phyloP scores from a whole-genome alignment of 2,888 invertebrate genomes.

The Acronicta aceris region DNA sequence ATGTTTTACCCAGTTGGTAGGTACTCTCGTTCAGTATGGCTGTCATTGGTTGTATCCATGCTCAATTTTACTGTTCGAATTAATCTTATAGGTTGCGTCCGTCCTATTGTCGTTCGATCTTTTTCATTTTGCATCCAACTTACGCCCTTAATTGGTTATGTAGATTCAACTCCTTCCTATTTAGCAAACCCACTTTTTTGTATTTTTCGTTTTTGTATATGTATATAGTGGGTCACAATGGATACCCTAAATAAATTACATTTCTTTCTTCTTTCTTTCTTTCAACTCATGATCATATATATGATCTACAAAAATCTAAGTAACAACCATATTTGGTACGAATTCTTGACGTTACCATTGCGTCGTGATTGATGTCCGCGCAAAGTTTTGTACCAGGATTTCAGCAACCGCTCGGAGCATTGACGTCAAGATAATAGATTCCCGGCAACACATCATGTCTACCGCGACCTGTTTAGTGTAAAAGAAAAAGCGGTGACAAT shows the following conservation, averaged over 20 bases:
- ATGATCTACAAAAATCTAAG: too few relatives aligned
- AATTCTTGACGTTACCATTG: too few relatives aligned
- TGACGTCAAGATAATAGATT: slow-evolving; percentile 26
- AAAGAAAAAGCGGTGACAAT: slow-evolving; percentile 48
- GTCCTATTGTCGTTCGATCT: background rate
- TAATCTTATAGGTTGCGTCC: background rate
- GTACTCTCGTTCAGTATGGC: slow-evolving; percentile 1
- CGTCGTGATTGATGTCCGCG: background rate
- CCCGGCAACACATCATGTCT: slow-evolving; percentile 14
- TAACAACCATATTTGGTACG: too few relatives aligned
- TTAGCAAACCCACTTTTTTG: too few relatives aligned
- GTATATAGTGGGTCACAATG: too few relatives aligned
- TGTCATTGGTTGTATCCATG: slow-evolving; percentile 24
- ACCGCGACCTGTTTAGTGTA: slow-evolving; percentile 35
- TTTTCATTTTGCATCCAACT: too few relatives aligned
- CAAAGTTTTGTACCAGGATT: slow-evolving; percentile 6
- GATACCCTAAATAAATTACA: too few relatives aligned
- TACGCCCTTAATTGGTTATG: too few relatives aligned
- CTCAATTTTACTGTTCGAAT: background rate
- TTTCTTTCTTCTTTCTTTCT: too few relatives aligned
- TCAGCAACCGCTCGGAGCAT: slow-evolving; percentile 14
- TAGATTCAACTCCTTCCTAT: too few relatives aligned
- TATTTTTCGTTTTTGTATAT: too few relatives aligned
- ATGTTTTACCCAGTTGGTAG: slow-evolving; percentile 12
- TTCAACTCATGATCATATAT: too few relatives aligned